Evolutionary conservation across 1,140 invertebrate genomes (phyloP).

Genomic region (Drosophila nigromelanica): DNA sequence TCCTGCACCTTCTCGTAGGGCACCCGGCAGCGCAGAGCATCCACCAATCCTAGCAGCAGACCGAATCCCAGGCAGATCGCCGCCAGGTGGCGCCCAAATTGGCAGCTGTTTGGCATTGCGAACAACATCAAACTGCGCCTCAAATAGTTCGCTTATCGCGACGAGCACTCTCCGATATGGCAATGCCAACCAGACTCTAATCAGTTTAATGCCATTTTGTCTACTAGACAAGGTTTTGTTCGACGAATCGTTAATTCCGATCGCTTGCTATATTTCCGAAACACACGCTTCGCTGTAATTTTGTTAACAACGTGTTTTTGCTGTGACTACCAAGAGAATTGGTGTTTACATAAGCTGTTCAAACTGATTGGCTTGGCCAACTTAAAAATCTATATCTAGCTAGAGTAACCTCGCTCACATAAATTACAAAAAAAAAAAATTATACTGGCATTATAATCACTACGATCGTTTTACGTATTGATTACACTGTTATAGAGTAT

Average conservation of each 20-base stretch:
- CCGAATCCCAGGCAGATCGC: constrained; percentile 4
- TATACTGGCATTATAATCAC: no score
- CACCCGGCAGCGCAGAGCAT: constrained; percentile 48
- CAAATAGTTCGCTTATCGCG: constrained; percentile 10
- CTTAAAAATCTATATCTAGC: no score
- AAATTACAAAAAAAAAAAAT: no score
- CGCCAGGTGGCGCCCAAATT: neutral
- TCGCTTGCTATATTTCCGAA: no score
- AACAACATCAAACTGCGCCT: constrained; percentile 4
- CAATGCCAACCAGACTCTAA: neutral
- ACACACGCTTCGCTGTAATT: no score
- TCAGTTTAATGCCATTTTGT: neutral
- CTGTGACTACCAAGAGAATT: no score
- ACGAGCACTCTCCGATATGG: neutral
- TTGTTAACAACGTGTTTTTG: no score
- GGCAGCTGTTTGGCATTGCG: constrained; percentile 38
- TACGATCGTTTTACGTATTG: no score
- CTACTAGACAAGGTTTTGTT: neutral
- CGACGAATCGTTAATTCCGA: neutral
- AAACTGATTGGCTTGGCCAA: no score
- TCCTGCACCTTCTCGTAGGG: constrained; percentile 64
- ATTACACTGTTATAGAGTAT: no score
- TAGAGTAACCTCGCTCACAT: neutral
- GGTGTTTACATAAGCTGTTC: no score
- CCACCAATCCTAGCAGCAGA: neutral